Conservation (phyloP, 2,113 vertebrate species). For the Pseudorasbora parva region DNA sequence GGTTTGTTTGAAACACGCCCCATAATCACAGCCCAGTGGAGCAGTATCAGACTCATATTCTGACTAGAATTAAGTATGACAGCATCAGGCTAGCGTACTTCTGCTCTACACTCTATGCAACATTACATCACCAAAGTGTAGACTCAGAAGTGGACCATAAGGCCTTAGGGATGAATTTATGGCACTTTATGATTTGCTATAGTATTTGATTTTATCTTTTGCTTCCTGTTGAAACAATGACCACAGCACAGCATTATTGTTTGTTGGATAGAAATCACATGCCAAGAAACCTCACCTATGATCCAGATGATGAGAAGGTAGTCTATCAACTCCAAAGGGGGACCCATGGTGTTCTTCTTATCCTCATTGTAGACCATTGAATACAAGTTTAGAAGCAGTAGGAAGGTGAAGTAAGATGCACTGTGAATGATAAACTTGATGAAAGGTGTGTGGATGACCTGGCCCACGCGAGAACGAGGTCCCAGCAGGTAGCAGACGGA, state of each 20-base stretch:
- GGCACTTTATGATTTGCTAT: background rate
- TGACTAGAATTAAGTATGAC: too few relatives aligned
- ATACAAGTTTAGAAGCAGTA: conserved; percentile 96
- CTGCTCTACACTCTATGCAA: background rate
- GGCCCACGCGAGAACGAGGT: conserved; percentile 92
- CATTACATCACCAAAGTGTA: background rate
- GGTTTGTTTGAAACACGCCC: too few relatives aligned
- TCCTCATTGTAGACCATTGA: conserved; percentile 95
- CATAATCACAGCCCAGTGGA: too few relatives aligned
- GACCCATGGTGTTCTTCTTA: conserved; percentile 96
- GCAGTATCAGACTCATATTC: too few relatives aligned
- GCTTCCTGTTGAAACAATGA: background rate
- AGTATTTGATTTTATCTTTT: background rate
- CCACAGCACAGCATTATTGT: background rate
- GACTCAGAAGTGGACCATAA: background rate
- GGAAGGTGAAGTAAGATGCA: conserved; percentile 96
- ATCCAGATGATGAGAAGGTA: conserved; percentile 98
- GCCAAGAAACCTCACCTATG: conserved; percentile 78
- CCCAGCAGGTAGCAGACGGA: conserved; percentile 95
- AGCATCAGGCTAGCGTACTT: too few relatives aligned
- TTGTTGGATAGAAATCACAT: background rate
- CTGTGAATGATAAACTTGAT: conserved; percentile 99
- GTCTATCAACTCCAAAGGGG: conserved; percentile 92
- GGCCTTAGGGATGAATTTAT: background rate
- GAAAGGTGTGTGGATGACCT: conserved; percentile 97